Evolutionary conservation across 2,113 vertebrate species (phyloP), one percentile per base, ranked within the genome.

Genomic region (Barbus barbus): DNA sequence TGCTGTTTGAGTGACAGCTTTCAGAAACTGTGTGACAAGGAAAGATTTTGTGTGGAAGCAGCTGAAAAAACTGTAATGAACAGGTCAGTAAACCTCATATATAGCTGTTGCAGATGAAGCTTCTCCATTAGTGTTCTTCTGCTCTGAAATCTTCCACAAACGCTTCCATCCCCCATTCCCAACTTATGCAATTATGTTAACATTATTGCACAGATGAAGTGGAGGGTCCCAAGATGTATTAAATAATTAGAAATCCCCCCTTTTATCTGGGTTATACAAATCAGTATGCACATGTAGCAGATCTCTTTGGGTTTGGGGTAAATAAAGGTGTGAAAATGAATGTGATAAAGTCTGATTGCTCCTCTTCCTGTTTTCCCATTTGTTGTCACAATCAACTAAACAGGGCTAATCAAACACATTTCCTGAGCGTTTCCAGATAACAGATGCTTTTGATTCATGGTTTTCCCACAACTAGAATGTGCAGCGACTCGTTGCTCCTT

Each of bases 141-240:
- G 13, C 58, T 83, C 31, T 84, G 75, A 78, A 84, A 84, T 72
- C 93, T 90, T 93, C 89, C 84, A 80, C 78, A 3, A 83, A 87
- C 78, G 78, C 89, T 88, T 87, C 89, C 90, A 78, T 82, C 56
- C 83, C 91, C 92, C 91, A 90, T 90, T 91, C 90, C 91, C 90
- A 92, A 92, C 91, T 93, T 90, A 90, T 89, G 93, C 93, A 94
- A 95, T 95, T 95, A 95, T 94, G 92, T 94, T 93, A 94, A 95
- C 94, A 94, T 93, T 94, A 95, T 95, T 94, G 91, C 91, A 91
- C 91, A 93, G 93, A 94, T 95, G 92, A 91, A 92, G 91, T 85
- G 81, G 91, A 90, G 84, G 89, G 92, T 95, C 94, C 94, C 94
- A 92, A 94, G 93, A 94, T 94, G 91, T 94, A 92, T 92, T 92